Evolutionary conservation across 2,888 invertebrate genomes (phyloP).

Genomic region (Drosophila anceps): DNA sequence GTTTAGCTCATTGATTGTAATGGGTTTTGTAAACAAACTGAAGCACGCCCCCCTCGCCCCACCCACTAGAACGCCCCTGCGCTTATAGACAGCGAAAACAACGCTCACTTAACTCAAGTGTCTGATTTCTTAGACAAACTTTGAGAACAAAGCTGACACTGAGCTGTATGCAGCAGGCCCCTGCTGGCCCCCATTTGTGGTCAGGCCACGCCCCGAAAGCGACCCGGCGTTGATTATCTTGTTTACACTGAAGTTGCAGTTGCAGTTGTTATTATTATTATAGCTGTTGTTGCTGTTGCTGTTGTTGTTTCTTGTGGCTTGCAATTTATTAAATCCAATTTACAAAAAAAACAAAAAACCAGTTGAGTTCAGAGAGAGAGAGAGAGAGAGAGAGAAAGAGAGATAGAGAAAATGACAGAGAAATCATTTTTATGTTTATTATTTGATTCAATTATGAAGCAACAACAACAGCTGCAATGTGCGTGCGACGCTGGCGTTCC

Average conservation of each 20-base stretch:
- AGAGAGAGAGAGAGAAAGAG: slow-evolving; percentile 26
- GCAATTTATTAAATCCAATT: slow-evolving; percentile 76
- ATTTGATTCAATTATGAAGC: slow-evolving; percentile 71
- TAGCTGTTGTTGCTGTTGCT: slow-evolving; percentile 27
- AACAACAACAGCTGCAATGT: slow-evolving; percentile 61
- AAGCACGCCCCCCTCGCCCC: background rate
- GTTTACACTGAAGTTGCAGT: slow-evolving; percentile 71
- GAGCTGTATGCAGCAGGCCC: slow-evolving; percentile 22
- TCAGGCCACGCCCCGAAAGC: slow-evolving; percentile 44
- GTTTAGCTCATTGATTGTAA: slow-evolving; percentile 37
- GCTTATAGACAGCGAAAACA: slow-evolving; percentile 9
- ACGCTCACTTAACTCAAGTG: slow-evolving; percentile 54
- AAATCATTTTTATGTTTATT: slow-evolving; percentile 59
- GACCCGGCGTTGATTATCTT: slow-evolving; percentile 71
- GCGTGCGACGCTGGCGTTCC: slow-evolving; percentile 80
- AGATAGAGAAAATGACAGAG: slow-evolving; percentile 29
- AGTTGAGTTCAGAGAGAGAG: slow-evolving; percentile 50
- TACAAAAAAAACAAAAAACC: slow-evolving; percentile 60
- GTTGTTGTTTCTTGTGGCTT: slow-evolving; percentile 36
- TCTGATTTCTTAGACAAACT: slow-evolving; percentile 72
- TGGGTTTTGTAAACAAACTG: slow-evolving; percentile 39
- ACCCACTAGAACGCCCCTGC: background rate
- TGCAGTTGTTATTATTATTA: slow-evolving; percentile 43
- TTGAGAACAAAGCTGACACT: slow-evolving; percentile 68
- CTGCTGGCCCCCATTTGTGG: slow-evolving; percentile 8